A percentile compares a stretch with the other conserved stretches of the same genome.
Evolutionary conservation across 2,113 vertebrate genomes (phyloP).

Genomic region (Engystomops pustulosus): DNA sequence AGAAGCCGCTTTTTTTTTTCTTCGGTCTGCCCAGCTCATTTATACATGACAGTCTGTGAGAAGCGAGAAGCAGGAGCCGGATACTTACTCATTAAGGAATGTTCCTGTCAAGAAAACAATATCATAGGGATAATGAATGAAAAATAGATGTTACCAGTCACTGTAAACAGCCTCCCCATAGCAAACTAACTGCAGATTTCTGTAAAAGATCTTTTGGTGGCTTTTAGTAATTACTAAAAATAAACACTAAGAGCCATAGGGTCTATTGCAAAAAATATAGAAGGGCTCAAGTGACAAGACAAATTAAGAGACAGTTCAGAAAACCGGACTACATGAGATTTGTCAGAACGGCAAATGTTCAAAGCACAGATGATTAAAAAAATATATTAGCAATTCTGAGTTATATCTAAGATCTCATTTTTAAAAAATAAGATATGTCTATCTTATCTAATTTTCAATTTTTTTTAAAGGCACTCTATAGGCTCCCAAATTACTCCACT

Average conservation of each 20-base stretch:
- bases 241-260: slow-evolving; percentile 17
- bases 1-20: slow-evolving; percentile 26
- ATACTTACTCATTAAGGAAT: slow-evolving; percentile 35
- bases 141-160: neutral
- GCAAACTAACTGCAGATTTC: neutral
- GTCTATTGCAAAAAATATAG: neutral
- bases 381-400: too few species aligned
- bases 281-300: slow-evolving; percentile 28
- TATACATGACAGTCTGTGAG: slow-evolving; percentile 43
- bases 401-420: too few species aligned
- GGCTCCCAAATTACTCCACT: too few species aligned
- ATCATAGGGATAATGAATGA: slow-evolving; percentile 7
- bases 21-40: slow-evolving; percentile 22
- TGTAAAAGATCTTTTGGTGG: neutral
- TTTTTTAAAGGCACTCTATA: too few species aligned
- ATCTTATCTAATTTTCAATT: too few species aligned
- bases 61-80: neutral
- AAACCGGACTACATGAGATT: slow-evolving; percentile 20
- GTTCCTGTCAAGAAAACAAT: slow-evolving; percentile 1
- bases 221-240: slow-evolving; percentile 28
- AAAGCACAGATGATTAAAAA: neutral
- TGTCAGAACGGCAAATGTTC: slow-evolving; percentile 15
- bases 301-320: slow-evolving; percentile 14
- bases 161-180: neutral
- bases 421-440: too few species aligned